phyloP scores from a whole-genome alignment of 2,888 invertebrate genomes.

The Ecliptopera silaceata region DNA sequence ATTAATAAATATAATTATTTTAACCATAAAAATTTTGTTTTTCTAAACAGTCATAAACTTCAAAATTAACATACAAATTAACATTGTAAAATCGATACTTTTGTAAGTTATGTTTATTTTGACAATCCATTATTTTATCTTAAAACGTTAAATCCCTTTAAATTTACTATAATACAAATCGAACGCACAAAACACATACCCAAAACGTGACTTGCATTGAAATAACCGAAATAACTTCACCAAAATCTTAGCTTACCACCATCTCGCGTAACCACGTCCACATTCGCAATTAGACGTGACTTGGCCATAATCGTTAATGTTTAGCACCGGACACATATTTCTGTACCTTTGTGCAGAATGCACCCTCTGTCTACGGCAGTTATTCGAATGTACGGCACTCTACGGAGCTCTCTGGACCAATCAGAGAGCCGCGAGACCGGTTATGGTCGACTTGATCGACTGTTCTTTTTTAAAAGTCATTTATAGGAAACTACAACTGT shows the following conservation, averaged over 20 bases:
- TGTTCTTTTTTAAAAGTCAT: slow-evolving; percentile 37
- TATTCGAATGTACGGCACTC: slow-evolving; percentile 34
- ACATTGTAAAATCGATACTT: too few species aligned
- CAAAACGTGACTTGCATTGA: slow-evolving; percentile 9
- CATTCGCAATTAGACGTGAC: slow-evolving; percentile 80
- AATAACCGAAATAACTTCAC: background rate
- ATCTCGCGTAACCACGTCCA: slow-evolving; percentile 52
- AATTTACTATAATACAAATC: background rate
- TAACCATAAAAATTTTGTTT: too few species aligned
- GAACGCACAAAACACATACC: slow-evolving; percentile 4
- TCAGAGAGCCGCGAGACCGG: slow-evolving; percentile 44
- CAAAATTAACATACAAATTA: too few species aligned
- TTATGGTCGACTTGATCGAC: slow-evolving; percentile 39
- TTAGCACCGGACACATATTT: slow-evolving; percentile 80
- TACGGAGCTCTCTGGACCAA: slow-evolving; percentile 42
- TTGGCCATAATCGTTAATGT: slow-evolving; percentile 82
- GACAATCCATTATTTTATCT: background rate
- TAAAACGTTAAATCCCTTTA: background rate
- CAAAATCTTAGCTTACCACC: slow-evolving; percentile 17
- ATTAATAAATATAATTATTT: too few species aligned
- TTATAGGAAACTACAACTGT: slow-evolving; percentile 21
- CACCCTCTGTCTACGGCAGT: slow-evolving; percentile 62
- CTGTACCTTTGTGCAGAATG: slow-evolving; percentile 77
- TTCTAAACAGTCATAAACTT: too few species aligned
- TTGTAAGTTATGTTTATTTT: background rate